Evolutionary conservation across 2,888 invertebrate genomes (phyloP).

Genomic region (Mycalesis mineus): DNA sequence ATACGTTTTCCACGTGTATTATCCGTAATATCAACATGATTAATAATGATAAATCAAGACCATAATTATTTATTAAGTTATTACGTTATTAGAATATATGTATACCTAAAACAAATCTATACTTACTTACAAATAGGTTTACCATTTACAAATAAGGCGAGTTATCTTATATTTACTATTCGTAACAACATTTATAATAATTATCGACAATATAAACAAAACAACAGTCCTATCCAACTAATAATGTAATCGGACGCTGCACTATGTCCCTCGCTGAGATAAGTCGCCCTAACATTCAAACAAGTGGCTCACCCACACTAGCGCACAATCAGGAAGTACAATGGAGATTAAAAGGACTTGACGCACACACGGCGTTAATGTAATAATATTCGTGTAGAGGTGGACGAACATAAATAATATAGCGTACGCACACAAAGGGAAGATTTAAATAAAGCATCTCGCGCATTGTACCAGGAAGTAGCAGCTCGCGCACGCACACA

Average conservation of each 20-base stretch:
- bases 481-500: conserved; percentile 67
- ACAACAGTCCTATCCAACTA: conserved; percentile 36
- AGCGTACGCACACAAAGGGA: conserved; percentile 69
- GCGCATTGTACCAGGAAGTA: conserved; percentile 76
- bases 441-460: conserved; percentile 75
- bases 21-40: not conserved
- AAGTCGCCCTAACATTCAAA: conserved; percentile 77
- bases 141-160: not conserved
- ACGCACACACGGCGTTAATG: conserved; percentile 67
- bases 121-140: not conserved
- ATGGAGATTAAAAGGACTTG: conserved; percentile 74
- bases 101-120: not conserved
- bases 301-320: conserved; percentile 75
- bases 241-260: conserved; percentile 76
- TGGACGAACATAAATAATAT: conserved; percentile 71
- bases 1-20: not conserved
- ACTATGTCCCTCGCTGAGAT: conserved; percentile 74
- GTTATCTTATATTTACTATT: conserved; percentile 10
- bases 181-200: conserved; percentile 6
- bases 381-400: conserved; percentile 69
- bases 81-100: not conserved
- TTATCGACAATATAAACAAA: conserved; percentile 46
- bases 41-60: not conserved
- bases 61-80: not conserved
- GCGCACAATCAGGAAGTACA: conserved; percentile 73